Evolutionary conservation across 2,113 vertebrate species (phyloP), one percentile per base, ranked within the genome.

Genomic region (Lasiurus borealis): DNA sequence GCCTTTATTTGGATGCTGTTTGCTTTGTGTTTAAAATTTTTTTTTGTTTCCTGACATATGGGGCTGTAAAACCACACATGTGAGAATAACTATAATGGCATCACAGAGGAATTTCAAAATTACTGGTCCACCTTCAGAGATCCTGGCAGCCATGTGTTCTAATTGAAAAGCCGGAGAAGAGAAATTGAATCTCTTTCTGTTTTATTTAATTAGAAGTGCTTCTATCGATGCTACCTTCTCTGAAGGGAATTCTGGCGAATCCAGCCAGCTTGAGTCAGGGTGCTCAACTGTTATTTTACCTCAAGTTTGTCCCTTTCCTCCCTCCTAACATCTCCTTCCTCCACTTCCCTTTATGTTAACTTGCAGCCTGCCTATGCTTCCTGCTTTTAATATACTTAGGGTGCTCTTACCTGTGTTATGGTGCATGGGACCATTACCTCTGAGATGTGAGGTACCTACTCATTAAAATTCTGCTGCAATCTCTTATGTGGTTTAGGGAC

Each of bases 131-230:
- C 19, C 88, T 76, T 8, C 6, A 68, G 64, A 92, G 29, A n/a
- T 29, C 15, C 29, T 59, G 44, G 57, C 40, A 62, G 54, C 81
- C 72, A 9, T 62, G 34, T n/a, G 14, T 40, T 68, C 6, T 44
- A 54, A 14, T 21, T 86, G 64, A 46, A 90, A 92, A 78, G 34
- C 52, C 36, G 4, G 48, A 44, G 46, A 57, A 16, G 46, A 72
- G 76, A 82, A 72, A 77, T 59, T 4, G 50, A 64, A 36, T 52
- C 64, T 71, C 57, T 90, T 96, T 91, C 50, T 52, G 84, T 75
- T 82, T 76, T 64, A 64, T 68, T 64, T 95, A 83, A 71, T 77
- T 84, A 68, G 88, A 68, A 34, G 34, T 57, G 31, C 81, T 34
- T 85, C n/a, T 81, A 6, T 46, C n/a, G 62, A n/a, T 72, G 29